These are phyloP conservation scores for Capromys pilorides DNA, from an alignment of 2,797 vertebrate genomes.

Conservation along the genomic window DNA sequence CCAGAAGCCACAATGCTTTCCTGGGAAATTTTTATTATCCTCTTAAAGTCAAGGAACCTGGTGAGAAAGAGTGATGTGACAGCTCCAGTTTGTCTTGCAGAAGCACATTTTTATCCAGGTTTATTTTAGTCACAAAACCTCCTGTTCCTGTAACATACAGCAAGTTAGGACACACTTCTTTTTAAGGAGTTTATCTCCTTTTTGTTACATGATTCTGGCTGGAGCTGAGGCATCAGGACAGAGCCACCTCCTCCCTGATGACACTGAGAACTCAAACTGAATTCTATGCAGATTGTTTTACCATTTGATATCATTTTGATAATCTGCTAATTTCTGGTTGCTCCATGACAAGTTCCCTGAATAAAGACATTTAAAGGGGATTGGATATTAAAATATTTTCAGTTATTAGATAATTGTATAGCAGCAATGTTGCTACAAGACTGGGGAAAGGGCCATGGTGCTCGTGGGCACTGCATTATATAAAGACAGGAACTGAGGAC, in stretches of 20 bases:
- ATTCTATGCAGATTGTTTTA: not conserved
- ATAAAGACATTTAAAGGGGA: not conserved
- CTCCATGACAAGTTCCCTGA: not conserved
- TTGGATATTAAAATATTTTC: not conserved
- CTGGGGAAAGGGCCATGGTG: not conserved
- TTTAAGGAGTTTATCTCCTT: not conserved
- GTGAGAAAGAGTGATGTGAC: constrained; percentile 50
- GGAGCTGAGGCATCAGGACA: constrained; percentile 23
- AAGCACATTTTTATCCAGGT: constrained; percentile 49
- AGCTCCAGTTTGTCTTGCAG: constrained; percentile 52
- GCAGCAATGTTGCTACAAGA: not conserved
- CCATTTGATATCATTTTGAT: not conserved
- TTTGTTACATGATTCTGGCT: not conserved
- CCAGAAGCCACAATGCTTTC: not conserved
- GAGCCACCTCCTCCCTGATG: not conserved
- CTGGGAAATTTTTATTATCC: constrained; percentile 53
- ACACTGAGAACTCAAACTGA: not conserved
- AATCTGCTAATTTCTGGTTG: not conserved
- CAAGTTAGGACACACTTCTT: not conserved
- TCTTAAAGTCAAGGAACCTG: constrained; percentile 41
- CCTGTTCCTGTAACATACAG: not conserved
- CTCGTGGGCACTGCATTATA: not conserved
- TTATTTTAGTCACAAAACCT: constrained; percentile 53
- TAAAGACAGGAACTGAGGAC: not conserved
- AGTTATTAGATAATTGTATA: not conserved